Conservation (phyloP, 2,797 vertebrate species). For the Nyctibius grandis region DNA sequence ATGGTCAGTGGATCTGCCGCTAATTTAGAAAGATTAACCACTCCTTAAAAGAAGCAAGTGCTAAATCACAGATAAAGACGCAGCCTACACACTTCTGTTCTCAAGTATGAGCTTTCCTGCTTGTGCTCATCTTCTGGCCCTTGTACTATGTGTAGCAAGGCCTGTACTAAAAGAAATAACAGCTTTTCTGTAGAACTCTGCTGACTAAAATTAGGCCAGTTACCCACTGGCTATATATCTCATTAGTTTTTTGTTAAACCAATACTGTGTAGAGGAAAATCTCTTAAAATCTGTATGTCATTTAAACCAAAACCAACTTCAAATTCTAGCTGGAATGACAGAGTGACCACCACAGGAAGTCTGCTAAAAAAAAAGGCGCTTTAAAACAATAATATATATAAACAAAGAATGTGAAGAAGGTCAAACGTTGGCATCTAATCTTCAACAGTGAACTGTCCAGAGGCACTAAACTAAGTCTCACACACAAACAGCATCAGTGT, state of each 20-base stretch:
- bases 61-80: neutral
- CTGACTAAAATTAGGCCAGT: neutral
- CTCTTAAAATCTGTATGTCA: neutral
- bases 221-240: neutral
- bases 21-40: conserved; percentile 23
- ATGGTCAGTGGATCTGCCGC: neutral
- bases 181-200: neutral
- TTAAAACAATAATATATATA: neutral
- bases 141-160: neutral
- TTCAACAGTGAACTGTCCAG: neutral
- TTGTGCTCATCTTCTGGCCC: neutral
- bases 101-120: neutral
- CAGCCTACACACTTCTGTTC: neutral
- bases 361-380: neutral
- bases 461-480: neutral
- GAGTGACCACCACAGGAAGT: neutral
- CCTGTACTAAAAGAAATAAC: neutral
- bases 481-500: neutral
- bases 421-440: neutral
- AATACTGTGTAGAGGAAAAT: rapidly evolving
- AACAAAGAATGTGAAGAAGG: neutral
- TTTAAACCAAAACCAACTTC: neutral
- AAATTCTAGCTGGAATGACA: neutral
- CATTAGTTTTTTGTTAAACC: neutral
- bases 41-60: neutral